A percentile compares a stretch with the other conserved stretches of the same genome.
phyloP scores from a whole-genome alignment of 1,140 invertebrate genomes.

The Frieseomelitta varia region DNA sequence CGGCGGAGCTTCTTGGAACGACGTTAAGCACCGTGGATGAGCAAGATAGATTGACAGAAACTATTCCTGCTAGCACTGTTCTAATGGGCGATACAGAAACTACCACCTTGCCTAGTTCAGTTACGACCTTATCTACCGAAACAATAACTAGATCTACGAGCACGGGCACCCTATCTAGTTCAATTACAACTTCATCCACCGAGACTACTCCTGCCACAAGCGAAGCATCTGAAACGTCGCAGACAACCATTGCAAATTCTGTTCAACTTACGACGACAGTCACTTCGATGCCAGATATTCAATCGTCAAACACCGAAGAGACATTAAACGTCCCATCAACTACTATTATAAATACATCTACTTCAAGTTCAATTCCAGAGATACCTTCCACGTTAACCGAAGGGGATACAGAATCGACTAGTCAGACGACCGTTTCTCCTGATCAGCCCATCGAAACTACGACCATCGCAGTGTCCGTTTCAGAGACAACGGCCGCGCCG shows the following conservation, averaged over 20 bases:
- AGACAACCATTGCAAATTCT: background rate
- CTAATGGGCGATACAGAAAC: background rate
- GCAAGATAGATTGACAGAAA: slow-evolving; percentile 31
- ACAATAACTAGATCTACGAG: background rate
- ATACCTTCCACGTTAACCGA: background rate
- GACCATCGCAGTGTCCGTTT: background rate
- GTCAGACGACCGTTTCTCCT: background rate
- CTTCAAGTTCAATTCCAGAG: background rate
- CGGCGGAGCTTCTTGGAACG: slow-evolving; percentile 2
- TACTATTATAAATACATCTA: background rate
- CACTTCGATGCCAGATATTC: background rate
- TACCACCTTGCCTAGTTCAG: background rate
- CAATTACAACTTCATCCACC: background rate
- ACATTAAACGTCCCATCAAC: background rate
- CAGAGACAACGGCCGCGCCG: slow-evolving; percentile 8
- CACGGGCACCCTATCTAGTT: background rate
- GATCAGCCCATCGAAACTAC: background rate
- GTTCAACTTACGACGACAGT: background rate
- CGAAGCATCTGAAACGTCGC: background rate
- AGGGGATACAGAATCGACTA: background rate
- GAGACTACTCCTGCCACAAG: background rate
- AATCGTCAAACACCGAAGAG: background rate
- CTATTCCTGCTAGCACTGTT: background rate
- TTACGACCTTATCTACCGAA: background rate
- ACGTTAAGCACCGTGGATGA: slow-evolving; percentile 10